Conservation (phyloP, 1,140 invertebrate genomes). For the Melitaea cinxia region DNA sequence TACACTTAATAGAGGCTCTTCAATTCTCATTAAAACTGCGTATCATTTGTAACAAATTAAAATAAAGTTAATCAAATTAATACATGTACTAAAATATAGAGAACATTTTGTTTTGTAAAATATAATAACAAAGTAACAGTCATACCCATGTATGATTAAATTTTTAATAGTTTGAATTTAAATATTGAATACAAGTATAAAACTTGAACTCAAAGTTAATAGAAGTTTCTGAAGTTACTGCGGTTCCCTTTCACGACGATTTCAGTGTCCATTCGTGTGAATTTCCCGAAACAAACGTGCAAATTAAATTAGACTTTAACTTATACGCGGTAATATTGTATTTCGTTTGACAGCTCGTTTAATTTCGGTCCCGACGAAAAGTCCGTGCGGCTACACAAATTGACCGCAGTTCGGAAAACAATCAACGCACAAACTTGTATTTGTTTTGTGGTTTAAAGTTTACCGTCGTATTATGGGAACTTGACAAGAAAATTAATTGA, state of each 20-base stretch:
- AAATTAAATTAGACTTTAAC: slow-evolving; percentile 32
- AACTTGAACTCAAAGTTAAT: background rate
- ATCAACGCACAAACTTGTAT: slow-evolving; percentile 40
- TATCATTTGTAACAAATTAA: background rate
- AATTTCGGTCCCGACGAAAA: slow-evolving; percentile 41
- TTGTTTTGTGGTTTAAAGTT: slow-evolving; percentile 6
- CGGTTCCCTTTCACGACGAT: slow-evolving; percentile 28
- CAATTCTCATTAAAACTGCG: background rate
- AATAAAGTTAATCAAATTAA: background rate
- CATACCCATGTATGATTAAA: too few species aligned
- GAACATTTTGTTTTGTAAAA: too few species aligned
- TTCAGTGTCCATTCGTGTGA: slow-evolving; percentile 20
- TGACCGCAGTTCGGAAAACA: slow-evolving; percentile 58
- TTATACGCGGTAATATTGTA: slow-evolving; percentile 8
- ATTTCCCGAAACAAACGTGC: slow-evolving; percentile 8
- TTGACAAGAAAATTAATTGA: slow-evolving; percentile 3
- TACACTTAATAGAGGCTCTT: slow-evolving; percentile 25
- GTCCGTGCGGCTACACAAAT: slow-evolving; percentile 47
- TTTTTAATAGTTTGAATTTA: too few species aligned
- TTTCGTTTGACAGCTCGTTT: slow-evolving; percentile 20
- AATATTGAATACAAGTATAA: background rate
- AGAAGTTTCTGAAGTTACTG: slow-evolving; percentile 2
- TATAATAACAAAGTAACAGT: too few species aligned
- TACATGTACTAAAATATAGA: too few species aligned
- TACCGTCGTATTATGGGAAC: background rate